Conservation (phyloP, 1,140 invertebrate genomes). For the Sycophaga agraensis region DNA sequence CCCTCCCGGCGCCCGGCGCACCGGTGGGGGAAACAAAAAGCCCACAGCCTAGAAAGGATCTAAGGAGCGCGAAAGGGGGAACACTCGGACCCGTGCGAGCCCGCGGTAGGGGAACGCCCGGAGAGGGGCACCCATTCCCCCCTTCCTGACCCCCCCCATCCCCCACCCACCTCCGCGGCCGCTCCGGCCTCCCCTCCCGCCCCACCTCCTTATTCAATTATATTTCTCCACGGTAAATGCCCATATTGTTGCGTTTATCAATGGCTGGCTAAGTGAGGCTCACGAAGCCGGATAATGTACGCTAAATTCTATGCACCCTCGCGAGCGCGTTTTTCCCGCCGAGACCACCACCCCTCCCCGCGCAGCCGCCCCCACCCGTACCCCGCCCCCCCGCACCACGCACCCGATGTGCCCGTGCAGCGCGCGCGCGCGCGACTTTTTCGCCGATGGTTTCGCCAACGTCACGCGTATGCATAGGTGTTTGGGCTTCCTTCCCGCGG, state of each 20-base stretch:
- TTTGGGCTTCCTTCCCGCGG: not conserved
- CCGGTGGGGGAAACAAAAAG: constrained; percentile 50
- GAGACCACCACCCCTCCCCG: not conserved
- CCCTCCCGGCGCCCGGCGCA: not conserved
- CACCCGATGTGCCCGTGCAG: not conserved
- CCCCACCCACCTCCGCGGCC: constrained; percentile 3
- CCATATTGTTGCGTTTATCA: constrained; percentile 60
- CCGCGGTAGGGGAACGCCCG: constrained; percentile 26
- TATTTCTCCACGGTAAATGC: constrained; percentile 58
- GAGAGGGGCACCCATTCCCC: constrained; percentile 14
- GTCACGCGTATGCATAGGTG: not conserved
- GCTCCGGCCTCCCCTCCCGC: not conserved
- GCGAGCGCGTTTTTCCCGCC: not conserved
- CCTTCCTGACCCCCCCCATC: constrained; percentile 37
- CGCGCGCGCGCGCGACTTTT: constrained; percentile 1
- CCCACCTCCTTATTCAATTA: constrained; percentile 50
- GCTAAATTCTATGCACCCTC: constrained; percentile 29
- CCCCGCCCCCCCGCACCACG: too few relatives aligned
- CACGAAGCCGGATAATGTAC: constrained; percentile 38
- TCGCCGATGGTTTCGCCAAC: not conserved
- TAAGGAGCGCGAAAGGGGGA: constrained; percentile 48
- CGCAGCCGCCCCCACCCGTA: too few relatives aligned
- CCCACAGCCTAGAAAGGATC: constrained; percentile 55
- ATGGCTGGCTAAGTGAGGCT: constrained; percentile 56
- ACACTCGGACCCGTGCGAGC: constrained; percentile 34